Base-by-base conservation (phyloP, 2,113 vertebrate genomes). In the Cisticola juncidis region DNA sequence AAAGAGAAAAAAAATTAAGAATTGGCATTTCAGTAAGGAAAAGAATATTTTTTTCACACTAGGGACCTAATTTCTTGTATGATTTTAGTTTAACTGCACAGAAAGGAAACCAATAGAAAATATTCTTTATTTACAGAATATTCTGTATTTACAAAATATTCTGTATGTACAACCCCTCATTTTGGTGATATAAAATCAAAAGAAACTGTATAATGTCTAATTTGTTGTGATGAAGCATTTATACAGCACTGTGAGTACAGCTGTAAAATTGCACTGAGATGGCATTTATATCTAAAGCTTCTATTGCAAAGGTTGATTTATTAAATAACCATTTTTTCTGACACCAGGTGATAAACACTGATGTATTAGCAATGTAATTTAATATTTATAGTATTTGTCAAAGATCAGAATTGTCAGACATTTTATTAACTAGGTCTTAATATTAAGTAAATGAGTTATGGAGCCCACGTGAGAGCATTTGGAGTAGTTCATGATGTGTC, bases 351-450 rank as follows among this genome's bases (percentile, higher is more conserved):
- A 83, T 83, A 92, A 94, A 95, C 40, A 84, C 9, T 76, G 62
- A 69, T 54, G 12, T 72, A 61, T 90, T 82, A 82, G 62, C 61
- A 6, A 73, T 7, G 17, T 94, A 68, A 90, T 92, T 80, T 90
- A 94, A 72, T 96, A 92, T 92, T 92, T 85, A 81, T 87, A 23
- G 36, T 80, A 81, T 94, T 96, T 83, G 13, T 84, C 89, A 86
- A 86, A 95, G 61, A 65, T 90, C 73, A 95, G 62, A 92, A 87
- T 89, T 83, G 36, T 85, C 88, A 79, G 78, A 35, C 28, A 69
- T 91, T 92, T 92, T 86, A 85, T 92, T 88, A 94, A 60, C 69
- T 76, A 29, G 72, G 26, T 19, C 45, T 62, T 81, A 77, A 87
- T 64, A 90, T 56, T 96, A 81, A 81, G 35, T 77, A 92, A 92